Evolutionary conservation across 2,113 vertebrate genomes (phyloP), one percentile per base, ranked within the genome.

Genomic region (Rana temporaria): DNA sequence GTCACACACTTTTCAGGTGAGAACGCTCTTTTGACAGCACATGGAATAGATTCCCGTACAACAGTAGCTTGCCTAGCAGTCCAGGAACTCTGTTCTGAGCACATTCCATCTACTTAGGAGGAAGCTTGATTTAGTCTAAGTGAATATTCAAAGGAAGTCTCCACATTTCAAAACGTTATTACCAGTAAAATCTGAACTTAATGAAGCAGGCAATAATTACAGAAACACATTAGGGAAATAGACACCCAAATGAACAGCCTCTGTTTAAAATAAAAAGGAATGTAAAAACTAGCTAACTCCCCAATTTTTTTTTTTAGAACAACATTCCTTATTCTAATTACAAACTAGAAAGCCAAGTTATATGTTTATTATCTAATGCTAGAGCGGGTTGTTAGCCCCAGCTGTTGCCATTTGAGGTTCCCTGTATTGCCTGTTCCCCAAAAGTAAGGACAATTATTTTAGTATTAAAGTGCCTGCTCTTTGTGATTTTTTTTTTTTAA

Each of bases 201-300:
- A 83, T 76, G 72, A 76, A 68, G 76, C 24, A 20, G 20, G 48
- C 63, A 68, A 60, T 83, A 83, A 83, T 83, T 83, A 64, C 64
- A 4, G 63, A 1, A 66, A 12, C 59, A 60, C 55, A 68, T 17
- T 52, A 83, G 53, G 76, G 53, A 82, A 83, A 83, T 76, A 82
- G 74, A 83, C 72, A 76, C 81, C 64, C 72, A 32, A 60, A 66
- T 72, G 59, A 68, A 60, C 30, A 53, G 72, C 53, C 71, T 76
- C 72, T 83, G 81, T 83, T 83, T 68, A 18, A 32, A 57, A 68
- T 68, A 42, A 34, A 11, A 52, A 72, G 76, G 81, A 83, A 83
- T 83, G 52, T 80, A 32, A 62, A 80, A 79, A 68, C 20, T 76
- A 59, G 71, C 63, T 68, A 83, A 83, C 71, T 68, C 76, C 42